Percentiles rank a stretch among this genome's conserved stretches.
These are phyloP conservation scores for Tapirus terrestris DNA, from an alignment of 2,113 vertebrate species.

Conservation along the genomic window DNA sequence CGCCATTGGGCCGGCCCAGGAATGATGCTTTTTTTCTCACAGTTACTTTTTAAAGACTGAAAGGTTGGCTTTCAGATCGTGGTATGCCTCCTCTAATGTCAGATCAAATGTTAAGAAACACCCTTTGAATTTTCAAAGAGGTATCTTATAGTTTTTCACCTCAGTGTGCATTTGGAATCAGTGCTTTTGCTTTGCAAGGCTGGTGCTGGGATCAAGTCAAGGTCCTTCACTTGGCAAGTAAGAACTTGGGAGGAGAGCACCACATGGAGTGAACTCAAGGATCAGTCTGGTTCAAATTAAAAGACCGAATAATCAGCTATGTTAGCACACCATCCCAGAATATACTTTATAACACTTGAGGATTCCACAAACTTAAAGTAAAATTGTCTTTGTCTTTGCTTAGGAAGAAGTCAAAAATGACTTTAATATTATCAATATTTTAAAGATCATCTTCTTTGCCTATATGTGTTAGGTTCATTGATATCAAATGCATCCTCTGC, in stretches of 20 bases:
- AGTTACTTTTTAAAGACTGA: conserved; percentile 53
- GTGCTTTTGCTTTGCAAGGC: background rate
- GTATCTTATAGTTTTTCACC: background rate
- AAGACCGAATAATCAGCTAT: background rate
- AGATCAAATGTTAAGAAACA: background rate
- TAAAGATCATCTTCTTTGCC: background rate
- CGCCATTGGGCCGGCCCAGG: too few relatives aligned
- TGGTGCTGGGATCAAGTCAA: background rate
- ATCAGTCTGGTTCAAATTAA: background rate
- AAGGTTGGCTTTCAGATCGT: conserved; percentile 59
- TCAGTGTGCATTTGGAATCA: background rate
- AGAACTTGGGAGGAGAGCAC: background rate
- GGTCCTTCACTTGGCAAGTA: background rate
- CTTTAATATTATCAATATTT: background rate
- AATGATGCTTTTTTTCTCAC: background rate
- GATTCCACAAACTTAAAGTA: background rate
- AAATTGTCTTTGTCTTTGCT: background rate
- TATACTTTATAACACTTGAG: background rate
- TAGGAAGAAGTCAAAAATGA: background rate
- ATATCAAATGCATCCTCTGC: background rate
- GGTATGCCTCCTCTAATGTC: background rate
- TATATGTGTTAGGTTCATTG: background rate
- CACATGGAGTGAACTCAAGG: background rate
- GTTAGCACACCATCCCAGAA: background rate
- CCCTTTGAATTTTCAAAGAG: background rate